Evolutionary conservation across 2,797 vertebrate species (phyloP).

Genomic region (Hirundo rustica): DNA sequence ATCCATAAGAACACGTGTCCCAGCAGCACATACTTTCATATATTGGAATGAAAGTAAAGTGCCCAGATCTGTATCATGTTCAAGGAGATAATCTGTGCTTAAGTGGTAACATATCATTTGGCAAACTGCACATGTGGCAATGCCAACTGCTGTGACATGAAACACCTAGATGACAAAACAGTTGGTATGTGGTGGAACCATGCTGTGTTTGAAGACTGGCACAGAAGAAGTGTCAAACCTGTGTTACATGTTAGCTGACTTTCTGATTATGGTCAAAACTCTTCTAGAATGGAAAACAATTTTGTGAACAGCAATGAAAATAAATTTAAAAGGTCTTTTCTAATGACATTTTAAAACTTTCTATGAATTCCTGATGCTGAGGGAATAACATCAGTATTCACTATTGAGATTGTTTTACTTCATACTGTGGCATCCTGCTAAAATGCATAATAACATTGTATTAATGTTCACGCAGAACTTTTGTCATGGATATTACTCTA

Average conservation of each 20-base stretch:
- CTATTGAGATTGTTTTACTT: background rate
- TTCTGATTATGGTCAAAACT: background rate
- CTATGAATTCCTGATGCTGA: background rate
- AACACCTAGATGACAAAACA: background rate
- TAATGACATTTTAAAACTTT: background rate
- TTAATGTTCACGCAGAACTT: background rate
- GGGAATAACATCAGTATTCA: background rate
- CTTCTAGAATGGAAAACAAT: background rate
- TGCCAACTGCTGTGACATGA: background rate
- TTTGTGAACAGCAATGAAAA: background rate
- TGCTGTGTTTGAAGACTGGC: background rate
- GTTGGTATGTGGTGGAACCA: background rate
- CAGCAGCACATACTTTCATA: background rate
- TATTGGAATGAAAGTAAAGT: background rate
- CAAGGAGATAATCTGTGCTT: background rate
- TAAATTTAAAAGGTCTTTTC: background rate
- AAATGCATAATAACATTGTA: background rate
- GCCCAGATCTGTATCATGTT: background rate
- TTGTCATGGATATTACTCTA: background rate
- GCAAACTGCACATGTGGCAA: background rate
- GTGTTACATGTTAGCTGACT: background rate
- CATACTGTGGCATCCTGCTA: background rate
- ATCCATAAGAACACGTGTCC: fast-evolving
- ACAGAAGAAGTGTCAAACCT: background rate
- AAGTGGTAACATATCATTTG: background rate